Conservation (phyloP, 2,113 vertebrate species). For the Actenoides lindsayi region DNA sequence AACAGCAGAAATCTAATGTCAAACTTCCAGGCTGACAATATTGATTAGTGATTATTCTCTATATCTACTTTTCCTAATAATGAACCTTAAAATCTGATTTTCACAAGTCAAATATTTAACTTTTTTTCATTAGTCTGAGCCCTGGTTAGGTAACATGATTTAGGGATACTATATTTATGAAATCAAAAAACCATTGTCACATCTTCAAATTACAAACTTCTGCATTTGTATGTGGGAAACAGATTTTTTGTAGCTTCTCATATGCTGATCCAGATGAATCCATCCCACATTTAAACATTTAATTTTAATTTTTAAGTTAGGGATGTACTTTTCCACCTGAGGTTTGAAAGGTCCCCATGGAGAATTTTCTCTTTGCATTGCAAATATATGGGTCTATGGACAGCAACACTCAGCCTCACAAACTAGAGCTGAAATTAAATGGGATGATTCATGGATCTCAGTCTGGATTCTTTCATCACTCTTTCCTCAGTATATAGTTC, state of each 20-base stretch:
- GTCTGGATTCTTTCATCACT: neutral
- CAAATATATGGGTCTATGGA: neutral
- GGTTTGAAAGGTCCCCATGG: neutral
- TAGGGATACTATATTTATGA: neutral
- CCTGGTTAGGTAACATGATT: neutral
- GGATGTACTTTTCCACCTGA: neutral
- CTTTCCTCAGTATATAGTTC: neutral
- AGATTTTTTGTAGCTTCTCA: neutral
- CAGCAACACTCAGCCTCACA: neutral
- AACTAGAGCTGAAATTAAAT: neutral
- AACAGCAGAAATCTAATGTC: neutral
- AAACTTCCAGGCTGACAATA: neutral
- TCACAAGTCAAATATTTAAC: neutral
- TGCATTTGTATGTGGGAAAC: rapidly evolving
- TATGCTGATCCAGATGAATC: neutral
- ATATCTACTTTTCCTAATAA: neutral
- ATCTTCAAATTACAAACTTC: neutral
- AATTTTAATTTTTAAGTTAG: neutral
- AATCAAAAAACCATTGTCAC: neutral
- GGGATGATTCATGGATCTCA: neutral
- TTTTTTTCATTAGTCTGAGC: neutral
- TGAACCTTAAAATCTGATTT: neutral
- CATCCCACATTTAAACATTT: neutral
- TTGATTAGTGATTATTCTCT: neutral
- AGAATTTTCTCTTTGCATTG: neutral